Conservation (phyloP, 1,140 invertebrate species). For the Platorchestia sp. region DNA sequence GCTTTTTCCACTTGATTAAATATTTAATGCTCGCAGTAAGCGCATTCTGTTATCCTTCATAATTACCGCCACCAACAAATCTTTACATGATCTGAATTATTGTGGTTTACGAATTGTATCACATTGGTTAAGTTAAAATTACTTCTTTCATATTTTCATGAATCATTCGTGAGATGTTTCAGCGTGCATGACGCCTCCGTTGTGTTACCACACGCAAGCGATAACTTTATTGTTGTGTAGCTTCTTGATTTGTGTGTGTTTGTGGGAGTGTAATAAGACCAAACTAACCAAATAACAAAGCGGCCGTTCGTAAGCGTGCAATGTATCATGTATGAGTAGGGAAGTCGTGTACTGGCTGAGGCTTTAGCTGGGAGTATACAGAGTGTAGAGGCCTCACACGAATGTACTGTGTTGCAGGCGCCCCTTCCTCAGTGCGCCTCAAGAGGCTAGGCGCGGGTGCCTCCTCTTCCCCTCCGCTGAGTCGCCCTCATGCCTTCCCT, state of each 20-base stretch:
- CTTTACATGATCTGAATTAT: neutral
- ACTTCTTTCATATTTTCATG: neutral
- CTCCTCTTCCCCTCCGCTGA: neutral
- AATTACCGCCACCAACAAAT: neutral
- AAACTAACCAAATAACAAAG: neutral
- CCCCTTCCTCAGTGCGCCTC: constrained; percentile 38
- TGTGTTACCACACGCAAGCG: neutral
- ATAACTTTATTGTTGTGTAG: neutral
- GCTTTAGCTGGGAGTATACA: neutral
- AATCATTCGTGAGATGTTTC: neutral
- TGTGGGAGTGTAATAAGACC: neutral
- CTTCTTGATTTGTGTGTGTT: neutral
- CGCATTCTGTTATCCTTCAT: neutral
- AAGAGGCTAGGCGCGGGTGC: constrained; percentile 41
- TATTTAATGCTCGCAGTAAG: neutral
- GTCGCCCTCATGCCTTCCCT: constrained; percentile 3
- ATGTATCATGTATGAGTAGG: neutral
- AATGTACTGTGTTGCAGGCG: constrained; percentile 53
- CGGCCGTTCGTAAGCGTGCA: neutral
- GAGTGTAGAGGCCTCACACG: neutral
- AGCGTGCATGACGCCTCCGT: neutral
- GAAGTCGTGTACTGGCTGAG: neutral
- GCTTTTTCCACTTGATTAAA: neutral
- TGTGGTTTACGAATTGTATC: neutral
- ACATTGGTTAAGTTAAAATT: neutral